Percentiles rank a stretch among this genome's conserved stretches.
Conservation (phyloP, 2,113 vertebrate genomes). For the Rhipidura dahli region DNA sequence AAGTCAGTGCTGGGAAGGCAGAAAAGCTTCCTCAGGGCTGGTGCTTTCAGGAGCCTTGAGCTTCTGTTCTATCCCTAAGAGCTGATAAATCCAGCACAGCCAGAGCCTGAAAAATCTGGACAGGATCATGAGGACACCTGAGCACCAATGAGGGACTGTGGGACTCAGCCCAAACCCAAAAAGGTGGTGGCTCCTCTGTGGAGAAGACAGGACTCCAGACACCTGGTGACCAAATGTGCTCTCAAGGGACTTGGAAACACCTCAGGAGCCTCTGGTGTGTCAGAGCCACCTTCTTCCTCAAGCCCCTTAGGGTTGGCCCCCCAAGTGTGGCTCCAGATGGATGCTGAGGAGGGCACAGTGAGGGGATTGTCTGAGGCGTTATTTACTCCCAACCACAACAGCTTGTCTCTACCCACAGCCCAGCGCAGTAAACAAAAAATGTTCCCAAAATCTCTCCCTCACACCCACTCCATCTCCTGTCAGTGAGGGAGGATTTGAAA, state of each 20-base stretch:
- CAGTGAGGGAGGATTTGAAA: background rate
- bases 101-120: background rate
- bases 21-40: background rate
- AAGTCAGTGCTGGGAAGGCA: background rate
- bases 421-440: background rate
- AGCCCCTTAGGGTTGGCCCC: background rate
- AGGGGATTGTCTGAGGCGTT: background rate
- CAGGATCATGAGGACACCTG: too few relatives aligned
- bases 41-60: background rate
- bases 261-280: background rate
- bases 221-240: background rate
- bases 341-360: accelerated
- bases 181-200: background rate
- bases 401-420: background rate
- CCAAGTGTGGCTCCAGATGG: background rate
- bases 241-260: background rate
- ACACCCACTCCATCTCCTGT: background rate
- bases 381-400: background rate
- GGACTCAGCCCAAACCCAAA: accelerated
- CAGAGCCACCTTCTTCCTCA: background rate
- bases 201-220: background rate
- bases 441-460: background rate
- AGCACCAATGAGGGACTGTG: accelerated
- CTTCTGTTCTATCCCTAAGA: background rate
- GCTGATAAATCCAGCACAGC: background rate